These are phyloP conservation scores for Pissodes strobi DNA, from an alignment of 1,140 invertebrate genomes.

Conservation along the genomic window DNA sequence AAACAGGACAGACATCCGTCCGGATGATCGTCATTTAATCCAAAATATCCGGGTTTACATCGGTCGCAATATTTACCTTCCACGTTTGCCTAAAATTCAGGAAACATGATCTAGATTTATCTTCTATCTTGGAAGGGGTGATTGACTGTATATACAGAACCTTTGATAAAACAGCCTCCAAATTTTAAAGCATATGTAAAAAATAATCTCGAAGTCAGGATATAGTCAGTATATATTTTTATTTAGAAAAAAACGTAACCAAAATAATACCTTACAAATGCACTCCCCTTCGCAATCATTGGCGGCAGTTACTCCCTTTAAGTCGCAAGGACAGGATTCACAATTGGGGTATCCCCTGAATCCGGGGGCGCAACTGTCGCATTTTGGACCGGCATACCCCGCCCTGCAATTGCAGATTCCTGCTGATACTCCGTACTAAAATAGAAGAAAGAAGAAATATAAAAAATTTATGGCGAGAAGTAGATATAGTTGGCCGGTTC, in stretches of 20 bases:
- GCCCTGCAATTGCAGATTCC: conserved; percentile 81
- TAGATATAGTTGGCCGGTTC: no score
- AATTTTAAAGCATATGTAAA: no score
- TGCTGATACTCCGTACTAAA: conserved; percentile 54
- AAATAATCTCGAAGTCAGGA: no score
- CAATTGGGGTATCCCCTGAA: conserved; percentile 81
- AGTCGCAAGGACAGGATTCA: conserved; percentile 80
- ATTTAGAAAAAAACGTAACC: no score
- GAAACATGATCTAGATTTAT: no score
- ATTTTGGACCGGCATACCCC: conserved; percentile 81
- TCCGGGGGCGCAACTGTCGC: conserved; percentile 83
- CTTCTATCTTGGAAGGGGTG: no score
- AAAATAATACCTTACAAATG: conserved; percentile 83
- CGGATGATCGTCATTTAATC: conserved; percentile 72
- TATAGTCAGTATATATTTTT: no score
- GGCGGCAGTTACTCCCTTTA: conserved; percentile 67
- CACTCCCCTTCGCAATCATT: conserved; percentile 81
- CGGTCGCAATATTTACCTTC: conserved; percentile 77
- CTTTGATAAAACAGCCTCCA: no score
- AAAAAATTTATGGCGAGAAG: no score
- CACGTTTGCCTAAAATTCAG: conserved; percentile 66
- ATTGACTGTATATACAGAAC: no score
- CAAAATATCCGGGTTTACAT: conserved; percentile 86
- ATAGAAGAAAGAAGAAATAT: background rate
- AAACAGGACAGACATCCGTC: conserved; percentile 88